These are phyloP conservation scores for Sitodiplosis mosellana DNA, from an alignment of 1,140 invertebrate species.

Conservation along the genomic window DNA sequence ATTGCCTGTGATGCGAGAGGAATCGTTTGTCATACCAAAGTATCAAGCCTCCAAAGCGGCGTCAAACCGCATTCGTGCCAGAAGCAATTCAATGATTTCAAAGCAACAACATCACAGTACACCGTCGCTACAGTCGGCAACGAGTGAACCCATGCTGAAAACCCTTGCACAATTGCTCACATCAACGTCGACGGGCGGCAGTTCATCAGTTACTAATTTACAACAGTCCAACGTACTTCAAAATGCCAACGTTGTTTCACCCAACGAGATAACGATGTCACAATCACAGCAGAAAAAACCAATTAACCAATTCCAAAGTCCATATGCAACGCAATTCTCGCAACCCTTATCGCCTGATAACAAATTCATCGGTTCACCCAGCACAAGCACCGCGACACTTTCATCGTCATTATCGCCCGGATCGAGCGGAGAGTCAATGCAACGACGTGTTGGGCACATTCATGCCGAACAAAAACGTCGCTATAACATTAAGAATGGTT, in stretches of 20 bases:
- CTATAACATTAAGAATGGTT: conserved; percentile 94
- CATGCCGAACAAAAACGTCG: conserved; percentile 96
- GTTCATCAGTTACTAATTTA: too few species aligned
- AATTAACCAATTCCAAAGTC: too few species aligned
- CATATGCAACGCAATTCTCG: too few species aligned
- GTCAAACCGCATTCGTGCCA: conserved; percentile 14
- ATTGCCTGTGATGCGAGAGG: conserved; percentile 9
- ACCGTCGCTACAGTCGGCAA: conserved; percentile 17
- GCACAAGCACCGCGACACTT: too few species aligned
- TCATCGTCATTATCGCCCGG: too few species aligned
- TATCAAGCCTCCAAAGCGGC: conserved; percentile 9
- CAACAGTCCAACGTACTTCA: too few species aligned
- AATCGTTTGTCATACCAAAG: conserved; percentile 18
- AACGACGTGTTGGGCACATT: conserved; percentile 69
- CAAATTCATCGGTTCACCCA: too few species aligned
- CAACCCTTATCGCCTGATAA: too few species aligned
- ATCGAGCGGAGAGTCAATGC: background rate
- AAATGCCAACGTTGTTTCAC: too few species aligned
- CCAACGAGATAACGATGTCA: too few species aligned
- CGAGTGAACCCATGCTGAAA: conserved; percentile 25
- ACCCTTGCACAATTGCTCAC: conserved; percentile 20
- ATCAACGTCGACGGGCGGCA: conserved; percentile 10
- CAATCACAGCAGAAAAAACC: too few species aligned
- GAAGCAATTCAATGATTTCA: conserved; percentile 21
- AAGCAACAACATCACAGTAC: conserved; percentile 12